Evolutionary conservation across 2,888 invertebrate species (phyloP).

Genomic region (Phlogophora meticulosa): DNA sequence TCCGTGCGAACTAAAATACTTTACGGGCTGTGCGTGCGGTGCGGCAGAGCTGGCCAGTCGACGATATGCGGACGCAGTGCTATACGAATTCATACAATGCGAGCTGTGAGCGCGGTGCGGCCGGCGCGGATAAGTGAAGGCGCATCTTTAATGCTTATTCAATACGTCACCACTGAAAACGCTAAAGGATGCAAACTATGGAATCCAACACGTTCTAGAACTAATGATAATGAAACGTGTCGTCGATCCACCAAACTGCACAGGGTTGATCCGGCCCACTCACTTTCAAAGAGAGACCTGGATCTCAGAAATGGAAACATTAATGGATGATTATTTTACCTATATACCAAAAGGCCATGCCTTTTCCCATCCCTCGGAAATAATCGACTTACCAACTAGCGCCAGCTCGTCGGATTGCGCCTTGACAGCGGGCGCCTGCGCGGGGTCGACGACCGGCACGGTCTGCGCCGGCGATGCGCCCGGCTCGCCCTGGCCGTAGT

Average conservation of each 20-base stretch:
- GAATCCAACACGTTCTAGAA: not conserved
- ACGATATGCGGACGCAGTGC: too few relatives aligned
- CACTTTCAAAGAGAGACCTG: not conserved
- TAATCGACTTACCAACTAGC: conserved; percentile 92
- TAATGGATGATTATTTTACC: not conserved
- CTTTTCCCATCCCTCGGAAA: not conserved
- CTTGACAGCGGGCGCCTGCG: conserved; percentile 77
- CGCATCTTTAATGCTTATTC: not conserved
- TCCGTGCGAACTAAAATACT: too few relatives aligned
- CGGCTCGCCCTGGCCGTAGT: conserved; percentile 93
- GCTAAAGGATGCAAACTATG: not conserved
- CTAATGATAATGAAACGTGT: not conserved
- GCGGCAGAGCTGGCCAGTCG: too few relatives aligned
- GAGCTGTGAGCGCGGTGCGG: too few relatives aligned
- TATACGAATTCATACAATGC: too few relatives aligned
- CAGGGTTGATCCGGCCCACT: not conserved
- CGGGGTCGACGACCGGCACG: conserved; percentile 76
- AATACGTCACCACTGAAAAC: not conserved
- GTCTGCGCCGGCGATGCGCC: conserved; percentile 79
- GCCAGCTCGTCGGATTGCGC: conserved; percentile 93
- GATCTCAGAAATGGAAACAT: not conserved
- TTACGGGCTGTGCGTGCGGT: too few relatives aligned
- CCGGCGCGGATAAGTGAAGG: too few relatives aligned
- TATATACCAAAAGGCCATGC: not conserved
- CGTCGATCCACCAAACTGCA: not conserved